Percentiles rank a stretch among this genome's conserved stretches.
Evolutionary conservation across 2,888 invertebrate genomes (phyloP).

Genomic region (Empis livida): DNA sequence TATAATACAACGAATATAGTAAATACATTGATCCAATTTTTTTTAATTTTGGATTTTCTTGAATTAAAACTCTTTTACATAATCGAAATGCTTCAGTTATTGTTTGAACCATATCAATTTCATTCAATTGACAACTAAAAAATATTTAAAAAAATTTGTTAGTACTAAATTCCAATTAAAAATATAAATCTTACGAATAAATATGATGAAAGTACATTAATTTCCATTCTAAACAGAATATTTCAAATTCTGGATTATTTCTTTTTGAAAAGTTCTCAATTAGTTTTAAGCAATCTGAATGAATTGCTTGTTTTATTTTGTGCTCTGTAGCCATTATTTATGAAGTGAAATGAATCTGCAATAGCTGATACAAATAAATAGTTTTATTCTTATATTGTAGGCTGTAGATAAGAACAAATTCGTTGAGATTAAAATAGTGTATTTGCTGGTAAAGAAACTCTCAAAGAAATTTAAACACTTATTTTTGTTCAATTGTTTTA

Average conservation of each 20-base stretch:
- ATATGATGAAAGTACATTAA: constrained; percentile 7
- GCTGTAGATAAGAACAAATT: too few species aligned
- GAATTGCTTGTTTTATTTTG: neutral
- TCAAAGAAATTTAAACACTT: too few species aligned
- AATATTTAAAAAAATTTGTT: too few species aligned
- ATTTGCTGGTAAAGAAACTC: too few species aligned
- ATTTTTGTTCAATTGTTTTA: too few species aligned
- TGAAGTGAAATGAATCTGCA: too few species aligned
- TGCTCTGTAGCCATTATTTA: neutral
- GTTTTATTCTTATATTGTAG: too few species aligned
- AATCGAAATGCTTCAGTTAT: constrained; percentile 5
- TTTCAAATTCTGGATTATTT: constrained; percentile 2
- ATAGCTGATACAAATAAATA: too few species aligned
- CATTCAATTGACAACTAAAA: constrained; percentile 4
- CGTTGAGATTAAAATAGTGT: too few species aligned
- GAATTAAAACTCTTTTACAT: constrained; percentile 5
- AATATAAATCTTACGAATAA: constrained; percentile 3
- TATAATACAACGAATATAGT: constrained; percentile 12
- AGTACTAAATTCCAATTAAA: neutral
- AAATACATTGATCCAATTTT: constrained; percentile 11
- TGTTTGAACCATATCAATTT: constrained; percentile 8
- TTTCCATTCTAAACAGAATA: constrained; percentile 7
- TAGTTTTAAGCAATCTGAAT: constrained; percentile 2
- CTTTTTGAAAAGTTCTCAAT: neutral
- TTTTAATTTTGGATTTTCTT: neutral